phyloP scores from a whole-genome alignment of 2,888 invertebrate genomes.

The Trachelus iudaicus region DNA sequence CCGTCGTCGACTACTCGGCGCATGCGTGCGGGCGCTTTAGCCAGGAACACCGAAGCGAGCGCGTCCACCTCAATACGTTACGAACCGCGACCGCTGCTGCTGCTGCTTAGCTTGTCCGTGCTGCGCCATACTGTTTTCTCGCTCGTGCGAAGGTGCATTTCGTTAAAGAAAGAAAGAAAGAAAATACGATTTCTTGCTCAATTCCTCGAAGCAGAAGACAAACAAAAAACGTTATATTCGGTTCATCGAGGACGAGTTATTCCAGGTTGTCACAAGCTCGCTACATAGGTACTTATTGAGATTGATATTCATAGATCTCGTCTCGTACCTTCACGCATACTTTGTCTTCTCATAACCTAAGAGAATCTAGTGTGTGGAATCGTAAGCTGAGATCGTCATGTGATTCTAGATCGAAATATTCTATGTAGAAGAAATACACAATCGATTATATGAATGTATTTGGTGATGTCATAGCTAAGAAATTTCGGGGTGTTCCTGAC shows the following conservation, averaged over 20 bases:
- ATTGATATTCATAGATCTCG: neutral
- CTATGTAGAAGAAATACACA: neutral
- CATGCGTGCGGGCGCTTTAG: slow-evolving; percentile 59
- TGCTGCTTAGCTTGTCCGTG: slow-evolving; percentile 69
- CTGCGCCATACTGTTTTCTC: slow-evolving; percentile 58
- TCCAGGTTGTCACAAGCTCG: slow-evolving; percentile 17
- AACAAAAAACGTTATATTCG: neutral
- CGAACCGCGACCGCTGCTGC: slow-evolving; percentile 66
- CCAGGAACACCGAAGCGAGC: slow-evolving; percentile 34
- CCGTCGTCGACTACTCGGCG: slow-evolving; percentile 36
- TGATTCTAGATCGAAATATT: neutral
- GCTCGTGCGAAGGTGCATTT: neutral
- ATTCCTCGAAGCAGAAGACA: too few species aligned
- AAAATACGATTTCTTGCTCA: slow-evolving; percentile 1
- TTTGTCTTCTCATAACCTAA: neutral
- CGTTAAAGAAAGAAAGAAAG: neutral
- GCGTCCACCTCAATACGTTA: slow-evolving; percentile 60
- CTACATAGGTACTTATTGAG: slow-evolving; percentile 14
- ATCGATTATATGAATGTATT: neutral
- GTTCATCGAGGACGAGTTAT: slow-evolving; percentile 12
- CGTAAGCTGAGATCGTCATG: neutral
- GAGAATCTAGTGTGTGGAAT: neutral
- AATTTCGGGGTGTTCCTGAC: neutral
- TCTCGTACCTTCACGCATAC: neutral
- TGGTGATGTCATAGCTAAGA: neutral